Base-by-base conservation (phyloP, 2,797 vertebrate species). In the Erithacus rubecula region DNA sequence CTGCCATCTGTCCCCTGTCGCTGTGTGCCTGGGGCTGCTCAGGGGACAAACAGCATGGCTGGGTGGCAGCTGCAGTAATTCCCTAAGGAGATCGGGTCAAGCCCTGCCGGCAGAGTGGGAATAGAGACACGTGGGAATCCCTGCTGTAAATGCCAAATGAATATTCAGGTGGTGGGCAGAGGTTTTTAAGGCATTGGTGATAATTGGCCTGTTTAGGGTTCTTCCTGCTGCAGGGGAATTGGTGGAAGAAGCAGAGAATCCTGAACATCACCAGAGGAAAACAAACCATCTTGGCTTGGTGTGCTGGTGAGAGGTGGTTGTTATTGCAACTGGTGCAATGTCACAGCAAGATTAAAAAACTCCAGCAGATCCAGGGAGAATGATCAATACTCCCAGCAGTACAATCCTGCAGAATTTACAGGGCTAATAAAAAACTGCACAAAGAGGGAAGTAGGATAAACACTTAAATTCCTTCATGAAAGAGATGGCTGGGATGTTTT, bases 1-100 rank as follows among this genome's bases (percentile, higher is more conserved):
- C 11, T 69, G 81, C 90, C 95, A 95, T 95, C 95, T 96, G 96
- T 92, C 90, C 53, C 60, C 56, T 37, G 77, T 63, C 13, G 4
- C 59, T 1, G 23, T 44, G 23, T 82, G 80, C 22, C 0, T 39
- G 59, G 18, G 20, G 26, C 77, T 37, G 24, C 74, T 75, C 18
- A 0, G 0, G 27, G 89, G 75, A 67, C 3, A 11, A 23, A 58
- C 4, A 0, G 83, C 76, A 15, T 51, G 49, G 49, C 9, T 0
- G 32, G 60, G 43, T 13, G 59, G 82, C 89, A 93, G 93, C 79
- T 94, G 77, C 18, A 6, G 34, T 89, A 83, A 78, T 85, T 59
- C 80, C 67, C 81, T 78, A 15, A 82, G 81, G 86, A 83, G 93
- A 84, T 89, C 1, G 0, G 78, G 63, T 90, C 70, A 34, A 39